phyloP scores from a whole-genome alignment of 2,113 vertebrate genomes.

The Rhadina sibilatrix region DNA sequence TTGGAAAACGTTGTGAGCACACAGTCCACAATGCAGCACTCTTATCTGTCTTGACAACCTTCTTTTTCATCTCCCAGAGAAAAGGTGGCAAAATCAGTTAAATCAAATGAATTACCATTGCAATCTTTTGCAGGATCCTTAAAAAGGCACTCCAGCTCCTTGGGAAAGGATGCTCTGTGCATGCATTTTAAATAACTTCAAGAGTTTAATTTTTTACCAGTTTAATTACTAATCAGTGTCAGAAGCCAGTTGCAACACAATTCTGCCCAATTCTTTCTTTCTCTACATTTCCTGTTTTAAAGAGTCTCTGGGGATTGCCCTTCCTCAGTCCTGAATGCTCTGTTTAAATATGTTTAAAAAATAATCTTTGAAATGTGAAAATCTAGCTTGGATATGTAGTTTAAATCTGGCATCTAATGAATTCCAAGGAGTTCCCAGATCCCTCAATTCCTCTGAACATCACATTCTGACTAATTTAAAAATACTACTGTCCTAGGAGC shows the following conservation, averaged over 20 bases:
- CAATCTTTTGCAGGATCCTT: neutral
- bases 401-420: neutral
- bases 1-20: neutral
- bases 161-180: neutral
- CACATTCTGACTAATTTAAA: neutral
- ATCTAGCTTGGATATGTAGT: neutral
- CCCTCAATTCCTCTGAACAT: neutral
- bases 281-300: neutral
- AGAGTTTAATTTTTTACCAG: neutral
- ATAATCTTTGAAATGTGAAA: neutral
- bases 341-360: slow-evolving; percentile 1
- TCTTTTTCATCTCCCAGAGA: neutral
- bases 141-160: neutral
- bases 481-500: slow-evolving; percentile 2
- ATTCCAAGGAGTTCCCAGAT: neutral
- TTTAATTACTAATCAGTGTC: neutral
- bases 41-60: neutral
- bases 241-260: neutral
- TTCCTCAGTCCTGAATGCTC: neutral
- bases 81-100: slow-evolving; percentile 7
- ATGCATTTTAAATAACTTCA: neutral
- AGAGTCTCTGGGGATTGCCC: neutral
- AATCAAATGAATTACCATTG: neutral
- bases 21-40: neutral
- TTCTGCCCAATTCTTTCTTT: neutral